These are phyloP conservation scores for Volucella zonaria DNA, from an alignment of 2,888 invertebrate species.

Conservation along the genomic window DNA sequence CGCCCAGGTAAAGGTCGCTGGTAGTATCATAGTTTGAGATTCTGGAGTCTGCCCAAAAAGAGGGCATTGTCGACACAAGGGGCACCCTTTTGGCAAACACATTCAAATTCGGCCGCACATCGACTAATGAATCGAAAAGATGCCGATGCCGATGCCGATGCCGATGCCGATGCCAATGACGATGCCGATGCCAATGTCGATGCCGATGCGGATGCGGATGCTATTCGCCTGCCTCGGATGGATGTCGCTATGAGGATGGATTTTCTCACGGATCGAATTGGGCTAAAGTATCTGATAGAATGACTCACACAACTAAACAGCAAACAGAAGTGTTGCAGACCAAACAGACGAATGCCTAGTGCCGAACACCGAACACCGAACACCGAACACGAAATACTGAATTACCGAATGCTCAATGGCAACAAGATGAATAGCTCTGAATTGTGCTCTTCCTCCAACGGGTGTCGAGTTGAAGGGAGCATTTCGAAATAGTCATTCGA, in stretches of 20 bases:
- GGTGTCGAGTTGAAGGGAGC: slow-evolving; percentile 45
- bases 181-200: no score
- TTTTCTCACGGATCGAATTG: slow-evolving; percentile 72
- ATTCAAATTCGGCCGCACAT: slow-evolving; percentile 67
- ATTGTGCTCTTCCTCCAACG: slow-evolving; percentile 36
- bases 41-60: slow-evolving; percentile 34
- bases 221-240: not conserved
- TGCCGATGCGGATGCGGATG: slow-evolving; percentile 24
- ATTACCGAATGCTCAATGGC: slow-evolving; percentile 30
- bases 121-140: slow-evolving; percentile 70
- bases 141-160: slow-evolving; percentile 41
- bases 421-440: slow-evolving; percentile 67
- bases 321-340: slow-evolving; percentile 30
- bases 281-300: slow-evolving; percentile 59
- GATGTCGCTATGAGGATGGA: slow-evolving; percentile 33
- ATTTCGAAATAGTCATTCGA: slow-evolving; percentile 61
- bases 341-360: slow-evolving; percentile 6
- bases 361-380: no score
- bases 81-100: slow-evolving; percentile 63
- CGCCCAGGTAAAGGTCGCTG: slow-evolving; percentile 60
- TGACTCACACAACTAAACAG: slow-evolving; percentile 49
- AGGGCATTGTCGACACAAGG: slow-evolving; percentile 26
- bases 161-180: no score
- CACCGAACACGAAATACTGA: no score
- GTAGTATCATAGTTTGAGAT: not conserved